Evolutionary conservation across 2,113 vertebrate species (phyloP).

Genomic region (Zootoca vivipara): DNA sequence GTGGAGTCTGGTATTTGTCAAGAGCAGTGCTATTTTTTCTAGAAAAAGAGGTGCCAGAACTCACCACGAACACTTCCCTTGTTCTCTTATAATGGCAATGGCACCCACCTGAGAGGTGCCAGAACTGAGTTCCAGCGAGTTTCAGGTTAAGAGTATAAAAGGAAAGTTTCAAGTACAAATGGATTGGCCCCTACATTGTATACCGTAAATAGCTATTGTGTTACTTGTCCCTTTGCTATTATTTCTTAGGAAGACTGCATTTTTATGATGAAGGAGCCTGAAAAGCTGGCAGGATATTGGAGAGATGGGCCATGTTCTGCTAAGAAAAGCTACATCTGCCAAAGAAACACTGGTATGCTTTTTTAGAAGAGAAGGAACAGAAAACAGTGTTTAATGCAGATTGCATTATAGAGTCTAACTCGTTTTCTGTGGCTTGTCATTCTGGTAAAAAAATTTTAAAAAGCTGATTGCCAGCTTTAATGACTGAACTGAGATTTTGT

Average conservation of each 20-base stretch:
- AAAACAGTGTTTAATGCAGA: background rate
- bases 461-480: background rate
- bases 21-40: too few relatives aligned
- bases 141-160: too few relatives aligned
- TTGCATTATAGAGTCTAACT: background rate
- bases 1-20: background rate
- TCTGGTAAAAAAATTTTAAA: background rate
- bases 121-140: too few relatives aligned
- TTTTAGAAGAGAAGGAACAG: background rate
- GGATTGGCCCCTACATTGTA: background rate
- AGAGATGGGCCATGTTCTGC: constrained; percentile 80
- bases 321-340: constrained; percentile 82
- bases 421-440: background rate
- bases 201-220: background rate
- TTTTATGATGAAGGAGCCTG: constrained; percentile 65
- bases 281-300: constrained; percentile 78
- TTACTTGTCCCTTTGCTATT: background rate
- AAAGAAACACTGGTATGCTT: constrained; percentile 80
- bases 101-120: too few relatives aligned
- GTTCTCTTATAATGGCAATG: too few relatives aligned
- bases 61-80: too few relatives aligned
- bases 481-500: too few relatives aligned
- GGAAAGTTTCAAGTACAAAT: background rate
- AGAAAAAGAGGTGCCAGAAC: too few relatives aligned
- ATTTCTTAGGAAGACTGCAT: constrained; percentile 79